Percentiles rank a stretch among this genome's conserved stretches.
Evolutionary conservation across 2,888 invertebrate species (phyloP).

Genomic region (Hemithea aestivaria): DNA sequence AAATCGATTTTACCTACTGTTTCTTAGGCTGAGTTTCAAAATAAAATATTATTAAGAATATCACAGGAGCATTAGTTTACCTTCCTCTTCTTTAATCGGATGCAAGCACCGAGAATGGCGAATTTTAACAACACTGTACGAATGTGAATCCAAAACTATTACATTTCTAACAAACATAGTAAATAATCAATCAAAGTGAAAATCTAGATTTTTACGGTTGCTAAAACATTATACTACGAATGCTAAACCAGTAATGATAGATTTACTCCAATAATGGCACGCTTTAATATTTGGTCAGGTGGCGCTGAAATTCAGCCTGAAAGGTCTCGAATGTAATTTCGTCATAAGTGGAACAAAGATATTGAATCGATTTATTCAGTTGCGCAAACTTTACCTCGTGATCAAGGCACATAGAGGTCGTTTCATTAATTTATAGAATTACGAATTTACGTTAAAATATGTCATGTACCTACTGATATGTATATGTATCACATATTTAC

Average conservation of each 20-base stretch:
- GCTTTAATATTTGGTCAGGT: slow-evolving; percentile 65
- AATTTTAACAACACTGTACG: slow-evolving; percentile 62
- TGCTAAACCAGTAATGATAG: slow-evolving; percentile 19
- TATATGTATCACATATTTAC: too few species aligned
- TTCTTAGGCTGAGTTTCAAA: too few species aligned
- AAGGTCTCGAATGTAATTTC: slow-evolving; percentile 38
- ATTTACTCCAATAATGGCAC: slow-evolving; percentile 49
- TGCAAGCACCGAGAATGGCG: slow-evolving; percentile 60
- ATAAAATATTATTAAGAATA: background rate
- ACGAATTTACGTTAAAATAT: slow-evolving; percentile 4
- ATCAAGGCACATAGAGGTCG: slow-evolving; percentile 5
- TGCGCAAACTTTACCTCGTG: slow-evolving; percentile 37
- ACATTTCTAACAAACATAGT: slow-evolving; percentile 56
- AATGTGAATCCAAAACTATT: slow-evolving; percentile 51
- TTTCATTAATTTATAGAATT: slow-evolving; percentile 7
- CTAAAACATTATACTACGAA: slow-evolving; percentile 15
- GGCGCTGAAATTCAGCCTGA: slow-evolving; percentile 53
- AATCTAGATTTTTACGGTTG: background rate
- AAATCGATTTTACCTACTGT: slow-evolving; percentile 8
- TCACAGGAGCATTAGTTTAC: slow-evolving; percentile 28
- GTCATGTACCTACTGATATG: too few species aligned
- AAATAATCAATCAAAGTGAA: background rate
- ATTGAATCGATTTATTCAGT: slow-evolving; percentile 58
- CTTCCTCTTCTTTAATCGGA: slow-evolving; percentile 64
- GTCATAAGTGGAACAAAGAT: slow-evolving; percentile 50